Base-by-base conservation (phyloP, 2,888 invertebrate species). In the Ectemnius lituratus region DNA sequence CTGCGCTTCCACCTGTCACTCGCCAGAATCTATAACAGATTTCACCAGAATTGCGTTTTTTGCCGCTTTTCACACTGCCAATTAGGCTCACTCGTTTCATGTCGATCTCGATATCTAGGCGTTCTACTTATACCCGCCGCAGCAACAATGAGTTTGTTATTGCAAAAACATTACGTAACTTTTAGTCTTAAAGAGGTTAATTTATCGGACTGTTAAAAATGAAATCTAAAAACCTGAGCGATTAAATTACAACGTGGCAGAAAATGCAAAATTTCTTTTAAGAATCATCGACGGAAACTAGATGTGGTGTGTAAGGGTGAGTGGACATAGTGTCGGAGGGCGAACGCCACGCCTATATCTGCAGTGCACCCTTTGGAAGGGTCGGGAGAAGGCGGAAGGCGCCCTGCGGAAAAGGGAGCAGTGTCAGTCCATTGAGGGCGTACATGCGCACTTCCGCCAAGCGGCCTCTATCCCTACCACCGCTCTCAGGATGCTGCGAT, bases 401-500 rank as follows among this genome's bases (percentile, higher is more conserved):
- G 69, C 71, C 73, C 70, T 71, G 71, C 61, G 37, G 76, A 80
- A 83, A 83, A 81, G 83, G 83, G 83, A 83, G 80, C 82, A 83
- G 81, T 81, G 80, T 80, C 80, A 72, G 75, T 63, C 62, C 60
- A 73, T 65, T 76, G 80, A 81, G 81, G 81, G 75, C 80, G 83
- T 80, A 80, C 80, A 83, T 83, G 83, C 83, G 83, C 83, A 81
- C 74, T 80, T 83, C 80, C 78, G 76, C 63, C 23, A 23, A 23
- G 73, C 58, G 73, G 67, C 67, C 66, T 47, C 47, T 47, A n/a
- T n/a, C 23, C 47, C 47, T 47, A 67, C 57, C 2, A 23, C 23
- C 23, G 75, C 73, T 69, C 81, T 81, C 80, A 78, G 82, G 85
- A 85, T 85, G 85, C 85, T 85, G 85, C 75, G 84, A 79, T 77